These are phyloP conservation scores for Autographa pulchrina DNA, from an alignment of 2,888 invertebrate species.

Conservation along the genomic window DNA sequence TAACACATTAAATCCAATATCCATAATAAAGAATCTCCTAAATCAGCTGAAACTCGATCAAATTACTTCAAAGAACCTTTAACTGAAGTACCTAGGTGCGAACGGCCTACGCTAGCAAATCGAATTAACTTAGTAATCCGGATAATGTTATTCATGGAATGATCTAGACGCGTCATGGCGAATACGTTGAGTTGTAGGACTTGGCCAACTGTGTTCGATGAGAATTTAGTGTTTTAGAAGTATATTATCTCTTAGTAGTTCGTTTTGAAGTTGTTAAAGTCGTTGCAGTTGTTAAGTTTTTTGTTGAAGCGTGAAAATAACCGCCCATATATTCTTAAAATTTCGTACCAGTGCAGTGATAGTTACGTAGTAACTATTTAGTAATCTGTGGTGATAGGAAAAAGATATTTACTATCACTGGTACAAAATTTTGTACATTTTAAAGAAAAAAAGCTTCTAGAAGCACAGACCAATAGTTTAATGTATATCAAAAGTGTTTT, in stretches of 20 bases:
- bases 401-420: no score
- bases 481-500: no score
- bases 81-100: background rate
- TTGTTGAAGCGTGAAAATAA: no score
- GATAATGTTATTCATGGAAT: constrained; percentile 41
- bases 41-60: background rate
- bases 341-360: no score
- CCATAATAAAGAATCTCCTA: background rate
- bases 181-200: background rate
- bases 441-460: no score
- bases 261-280: no score
- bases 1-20: background rate
- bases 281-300: no score
- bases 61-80: background rate
- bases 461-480: no score
- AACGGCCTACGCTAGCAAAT: constrained; percentile 14
- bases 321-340: no score
- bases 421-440: no score
- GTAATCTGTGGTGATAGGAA: no score
- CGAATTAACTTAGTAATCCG: constrained; percentile 31
- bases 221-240: background rate
- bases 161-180: constrained; percentile 10
- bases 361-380: no score
- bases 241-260: background rate
- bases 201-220: background rate